A percentile compares a stretch with the other conserved stretches of the same genome.
Evolutionary conservation across 2,797 vertebrate genomes (phyloP).

Genomic region (Gila robusta): DNA sequence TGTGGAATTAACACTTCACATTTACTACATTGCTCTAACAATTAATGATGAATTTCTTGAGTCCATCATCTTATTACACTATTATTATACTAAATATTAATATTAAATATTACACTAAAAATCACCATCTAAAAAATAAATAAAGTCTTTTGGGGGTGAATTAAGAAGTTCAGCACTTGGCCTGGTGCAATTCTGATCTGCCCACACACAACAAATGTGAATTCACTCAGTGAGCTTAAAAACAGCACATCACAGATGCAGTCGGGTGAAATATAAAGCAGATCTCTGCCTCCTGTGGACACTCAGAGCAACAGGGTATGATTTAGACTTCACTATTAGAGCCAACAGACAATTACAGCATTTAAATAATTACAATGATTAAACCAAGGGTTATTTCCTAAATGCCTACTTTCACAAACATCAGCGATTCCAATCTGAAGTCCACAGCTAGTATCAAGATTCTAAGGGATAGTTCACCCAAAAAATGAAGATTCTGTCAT

Average conservation of each 20-base stretch:
- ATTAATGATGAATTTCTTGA: background rate
- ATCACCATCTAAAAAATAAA: background rate
- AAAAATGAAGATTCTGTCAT: background rate
- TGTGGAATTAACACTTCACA: background rate
- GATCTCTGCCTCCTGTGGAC: constrained; percentile 23
- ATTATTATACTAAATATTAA: no score
- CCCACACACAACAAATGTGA: background rate
- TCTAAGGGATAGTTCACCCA: background rate
- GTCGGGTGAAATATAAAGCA: background rate
- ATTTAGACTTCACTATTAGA: constrained; percentile 31
- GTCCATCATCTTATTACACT: background rate
- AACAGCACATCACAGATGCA: background rate
- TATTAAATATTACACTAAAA: background rate
- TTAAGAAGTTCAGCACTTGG: background rate
- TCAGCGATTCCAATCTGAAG: background rate
- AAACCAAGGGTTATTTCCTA: constrained; percentile 13
- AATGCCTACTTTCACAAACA: constrained; percentile 18
- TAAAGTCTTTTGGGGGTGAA: background rate
- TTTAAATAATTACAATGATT: constrained; percentile 48
- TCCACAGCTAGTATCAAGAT: background rate
- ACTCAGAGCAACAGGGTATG: constrained; percentile 13
- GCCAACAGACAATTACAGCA: constrained; percentile 38
- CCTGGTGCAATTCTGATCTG: background rate
- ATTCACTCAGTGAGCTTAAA: background rate
- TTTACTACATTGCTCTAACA: background rate